Conservation (phyloP, 2,888 invertebrate species). For the Melangyna quadrimaculata region DNA sequence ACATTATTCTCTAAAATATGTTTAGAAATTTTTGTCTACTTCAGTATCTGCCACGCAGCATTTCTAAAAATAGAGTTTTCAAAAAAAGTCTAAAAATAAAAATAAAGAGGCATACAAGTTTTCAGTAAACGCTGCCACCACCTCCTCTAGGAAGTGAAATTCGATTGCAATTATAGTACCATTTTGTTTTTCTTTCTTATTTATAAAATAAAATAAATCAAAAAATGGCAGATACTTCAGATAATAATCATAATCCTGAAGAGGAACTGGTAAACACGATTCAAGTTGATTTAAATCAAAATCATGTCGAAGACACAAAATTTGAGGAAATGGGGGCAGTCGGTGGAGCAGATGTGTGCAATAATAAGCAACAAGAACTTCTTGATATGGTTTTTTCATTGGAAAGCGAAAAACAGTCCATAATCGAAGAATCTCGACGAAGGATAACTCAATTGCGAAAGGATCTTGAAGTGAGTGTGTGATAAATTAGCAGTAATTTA, state of each 20-base stretch:
- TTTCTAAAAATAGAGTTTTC: constrained; percentile 68
- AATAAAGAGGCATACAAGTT: constrained; percentile 45
- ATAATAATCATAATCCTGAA: constrained; percentile 26
- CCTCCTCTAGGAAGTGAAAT: constrained; percentile 8
- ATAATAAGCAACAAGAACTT: constrained; percentile 76
- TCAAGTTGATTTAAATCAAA: constrained; percentile 53
- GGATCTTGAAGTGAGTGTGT: constrained; percentile 79
- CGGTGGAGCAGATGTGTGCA: constrained; percentile 38
- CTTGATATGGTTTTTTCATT: constrained; percentile 79
- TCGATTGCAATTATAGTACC: neutral
- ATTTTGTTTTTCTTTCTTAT: neutral
- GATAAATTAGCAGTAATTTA: neutral
- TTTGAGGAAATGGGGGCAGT: constrained; percentile 51
- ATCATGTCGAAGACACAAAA: constrained; percentile 4
- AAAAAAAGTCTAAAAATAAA: constrained; percentile 67
- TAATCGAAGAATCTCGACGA: constrained; percentile 79
- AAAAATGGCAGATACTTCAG: constrained; percentile 40
- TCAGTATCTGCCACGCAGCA: constrained; percentile 42
- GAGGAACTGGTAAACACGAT: neutral
- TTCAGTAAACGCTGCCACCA: constrained; percentile 32
- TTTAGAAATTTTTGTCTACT: neutral
- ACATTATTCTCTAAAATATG: neutral
- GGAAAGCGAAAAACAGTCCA: constrained; percentile 80
- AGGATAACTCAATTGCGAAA: constrained; percentile 77
- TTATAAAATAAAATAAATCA: neutral